A percentile compares a stretch with the other conserved stretches of the same genome.
Evolutionary conservation across 1,140 invertebrate species (phyloP).

Genomic region (Drosophila santomea): DNA sequence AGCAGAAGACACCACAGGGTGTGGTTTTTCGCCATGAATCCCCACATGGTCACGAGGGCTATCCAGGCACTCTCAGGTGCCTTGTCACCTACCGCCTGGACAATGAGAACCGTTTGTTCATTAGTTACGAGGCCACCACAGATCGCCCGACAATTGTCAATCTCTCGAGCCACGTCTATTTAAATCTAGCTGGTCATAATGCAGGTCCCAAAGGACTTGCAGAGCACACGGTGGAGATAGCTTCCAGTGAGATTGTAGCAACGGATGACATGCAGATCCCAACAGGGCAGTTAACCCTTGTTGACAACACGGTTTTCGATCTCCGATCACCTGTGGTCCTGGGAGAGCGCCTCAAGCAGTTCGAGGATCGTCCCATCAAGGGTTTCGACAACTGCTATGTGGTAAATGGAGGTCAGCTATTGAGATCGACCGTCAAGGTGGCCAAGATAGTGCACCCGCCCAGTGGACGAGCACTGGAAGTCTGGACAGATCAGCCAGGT

Average conservation of each 20-base stretch:
- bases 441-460: slow-evolving; percentile 8
- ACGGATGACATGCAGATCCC: not conserved
- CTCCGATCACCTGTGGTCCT: not conserved
- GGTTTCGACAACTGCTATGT: slow-evolving; percentile 6
- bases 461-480: not conserved
- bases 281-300: not conserved
- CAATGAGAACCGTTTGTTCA: not conserved
- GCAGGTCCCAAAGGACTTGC: slow-evolving; percentile 1
- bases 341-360: not conserved
- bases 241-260: not conserved
- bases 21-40: not conserved
- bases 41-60: not conserved
- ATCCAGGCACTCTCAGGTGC: slow-evolving; percentile 3
- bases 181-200: not conserved
- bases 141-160: slow-evolving; percentile 2
- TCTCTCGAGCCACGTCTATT: slow-evolving; percentile 1
- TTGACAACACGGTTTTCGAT: not conserved
- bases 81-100: not conserved
- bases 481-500: slow-evolving; percentile 2
- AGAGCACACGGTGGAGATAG: slow-evolving; percentile 9
- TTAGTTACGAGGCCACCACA: slow-evolving; percentile 2
- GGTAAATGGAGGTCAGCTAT: not conserved
- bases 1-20: not conserved
- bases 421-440: not conserved
- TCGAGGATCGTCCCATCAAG: not conserved